Percentiles rank a stretch among this genome's conserved stretches.
Conservation (phyloP, 2,888 invertebrate species). For the Drosophila ezoana region DNA sequence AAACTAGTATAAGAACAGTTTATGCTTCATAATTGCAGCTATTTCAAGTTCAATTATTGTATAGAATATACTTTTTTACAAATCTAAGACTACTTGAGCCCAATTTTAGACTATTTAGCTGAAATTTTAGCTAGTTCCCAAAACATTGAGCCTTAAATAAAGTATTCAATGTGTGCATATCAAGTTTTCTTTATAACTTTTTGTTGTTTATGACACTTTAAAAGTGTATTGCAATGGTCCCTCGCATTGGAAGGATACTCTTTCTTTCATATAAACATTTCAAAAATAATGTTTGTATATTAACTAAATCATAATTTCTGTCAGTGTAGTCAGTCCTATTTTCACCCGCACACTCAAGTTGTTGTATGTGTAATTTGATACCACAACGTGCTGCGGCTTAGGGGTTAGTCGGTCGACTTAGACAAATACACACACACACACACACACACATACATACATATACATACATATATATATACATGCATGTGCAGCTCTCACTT, state of each 20-base stretch:
- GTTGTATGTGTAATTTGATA: constrained; percentile 39
- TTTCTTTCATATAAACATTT: not conserved
- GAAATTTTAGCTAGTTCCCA: too few relatives aligned
- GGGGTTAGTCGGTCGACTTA: constrained; percentile 37
- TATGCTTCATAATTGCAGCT: too few relatives aligned
- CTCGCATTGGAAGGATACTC: too few relatives aligned
- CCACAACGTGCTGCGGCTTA: constrained; percentile 19
- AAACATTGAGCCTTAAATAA: too few relatives aligned
- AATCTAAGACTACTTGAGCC: too few relatives aligned
- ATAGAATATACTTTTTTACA: too few relatives aligned
- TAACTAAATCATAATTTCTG: constrained; percentile 18
- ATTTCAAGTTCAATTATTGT: too few relatives aligned
- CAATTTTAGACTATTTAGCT: too few relatives aligned
- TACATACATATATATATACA: not conserved
- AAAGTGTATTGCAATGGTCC: too few relatives aligned
- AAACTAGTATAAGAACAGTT: not conserved
- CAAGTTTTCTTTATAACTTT: too few relatives aligned
- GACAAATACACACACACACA: not conserved
- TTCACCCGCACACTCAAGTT: constrained; percentile 3
- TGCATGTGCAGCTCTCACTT: constrained; percentile 16
- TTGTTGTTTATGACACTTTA: too few relatives aligned
- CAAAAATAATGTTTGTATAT: not conserved
- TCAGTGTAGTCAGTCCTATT: constrained; percentile 33
- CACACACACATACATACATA: not conserved
- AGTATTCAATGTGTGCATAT: too few relatives aligned